These are phyloP conservation scores for Drosophila ironensis DNA, from an alignment of 1,140 invertebrate species.

Conservation along the genomic window DNA sequence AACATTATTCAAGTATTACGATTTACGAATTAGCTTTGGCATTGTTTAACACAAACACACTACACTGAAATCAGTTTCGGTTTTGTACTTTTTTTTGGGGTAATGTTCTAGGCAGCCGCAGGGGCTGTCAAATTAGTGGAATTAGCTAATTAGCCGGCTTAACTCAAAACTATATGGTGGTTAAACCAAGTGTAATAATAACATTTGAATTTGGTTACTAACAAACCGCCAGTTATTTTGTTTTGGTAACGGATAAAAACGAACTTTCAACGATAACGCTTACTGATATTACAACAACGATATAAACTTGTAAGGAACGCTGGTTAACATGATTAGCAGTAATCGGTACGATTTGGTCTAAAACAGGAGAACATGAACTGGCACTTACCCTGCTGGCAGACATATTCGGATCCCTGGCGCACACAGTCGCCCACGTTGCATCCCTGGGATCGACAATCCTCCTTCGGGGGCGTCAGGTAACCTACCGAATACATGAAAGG, in stretches of 20 bases:
- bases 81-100: constrained; percentile 2
- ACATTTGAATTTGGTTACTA: constrained; percentile 59
- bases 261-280: constrained; percentile 61
- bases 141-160: constrained; percentile 67
- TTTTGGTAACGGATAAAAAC: constrained; percentile 24
- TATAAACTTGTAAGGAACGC: constrained; percentile 53
- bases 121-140: constrained; percentile 67
- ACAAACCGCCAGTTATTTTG: constrained; percentile 60
- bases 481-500: constrained; percentile 22
- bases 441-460: constrained; percentile 91
- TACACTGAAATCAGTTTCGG: constrained; percentile 61
- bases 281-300: constrained; percentile 60
- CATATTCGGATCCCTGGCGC: constrained; percentile 89
- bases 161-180: constrained; percentile 55
- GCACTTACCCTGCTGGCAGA: constrained; percentile 90
- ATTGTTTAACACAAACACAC: constrained; percentile 73
- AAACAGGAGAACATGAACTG: constrained; percentile 16
- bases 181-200: constrained; percentile 61
- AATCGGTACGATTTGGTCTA: constrained; percentile 44
- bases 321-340: constrained; percentile 66
- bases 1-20: constrained; percentile 38
- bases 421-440: constrained; percentile 93
- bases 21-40: constrained; percentile 44
- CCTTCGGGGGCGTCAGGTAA: constrained; percentile 82
- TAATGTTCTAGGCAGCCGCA: constrained; percentile 40